These are phyloP conservation scores for Callocephalon fimbriatum DNA, from an alignment of 2,113 vertebrate species.

Conservation along the genomic window DNA sequence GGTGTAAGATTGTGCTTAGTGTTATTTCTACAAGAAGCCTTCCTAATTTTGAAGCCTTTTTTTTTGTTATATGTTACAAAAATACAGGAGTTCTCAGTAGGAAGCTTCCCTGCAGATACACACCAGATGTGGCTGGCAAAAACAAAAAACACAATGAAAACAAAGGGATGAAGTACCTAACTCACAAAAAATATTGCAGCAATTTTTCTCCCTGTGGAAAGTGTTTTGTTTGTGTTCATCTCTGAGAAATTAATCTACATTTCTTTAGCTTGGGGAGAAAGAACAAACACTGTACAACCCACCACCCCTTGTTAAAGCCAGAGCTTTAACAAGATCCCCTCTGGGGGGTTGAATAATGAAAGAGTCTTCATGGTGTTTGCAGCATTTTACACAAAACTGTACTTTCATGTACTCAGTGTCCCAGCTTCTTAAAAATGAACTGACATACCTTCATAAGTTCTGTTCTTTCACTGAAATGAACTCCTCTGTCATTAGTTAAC, in stretches of 20 bases:
- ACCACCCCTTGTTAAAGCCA: not conserved
- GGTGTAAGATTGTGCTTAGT: not conserved
- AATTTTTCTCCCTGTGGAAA: not conserved
- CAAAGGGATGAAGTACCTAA: not conserved
- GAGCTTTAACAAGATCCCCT: not conserved
- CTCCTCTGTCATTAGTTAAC: not conserved
- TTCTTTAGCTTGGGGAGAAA: not conserved
- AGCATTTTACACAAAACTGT: not conserved
- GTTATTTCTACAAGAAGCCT: not conserved
- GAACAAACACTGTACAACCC: not conserved
- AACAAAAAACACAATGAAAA: not conserved
- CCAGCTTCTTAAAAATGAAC: not conserved
- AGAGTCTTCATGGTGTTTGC: not conserved
- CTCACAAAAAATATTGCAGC: not conserved
- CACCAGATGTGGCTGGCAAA: not conserved
- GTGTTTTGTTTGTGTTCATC: not conserved
- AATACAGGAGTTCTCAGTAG: not conserved
- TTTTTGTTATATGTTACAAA: not conserved
- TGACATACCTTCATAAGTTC: not conserved
- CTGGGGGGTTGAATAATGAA: not conserved
- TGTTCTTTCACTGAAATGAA: not conserved
- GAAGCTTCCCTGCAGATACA: not conserved
- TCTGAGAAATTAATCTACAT: not conserved
- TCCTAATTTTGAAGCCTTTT: not conserved
- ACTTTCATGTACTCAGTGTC: not conserved